These are phyloP conservation scores for Habrosyne pyritoides DNA, from an alignment of 2,888 invertebrate genomes.

Conservation along the genomic window DNA sequence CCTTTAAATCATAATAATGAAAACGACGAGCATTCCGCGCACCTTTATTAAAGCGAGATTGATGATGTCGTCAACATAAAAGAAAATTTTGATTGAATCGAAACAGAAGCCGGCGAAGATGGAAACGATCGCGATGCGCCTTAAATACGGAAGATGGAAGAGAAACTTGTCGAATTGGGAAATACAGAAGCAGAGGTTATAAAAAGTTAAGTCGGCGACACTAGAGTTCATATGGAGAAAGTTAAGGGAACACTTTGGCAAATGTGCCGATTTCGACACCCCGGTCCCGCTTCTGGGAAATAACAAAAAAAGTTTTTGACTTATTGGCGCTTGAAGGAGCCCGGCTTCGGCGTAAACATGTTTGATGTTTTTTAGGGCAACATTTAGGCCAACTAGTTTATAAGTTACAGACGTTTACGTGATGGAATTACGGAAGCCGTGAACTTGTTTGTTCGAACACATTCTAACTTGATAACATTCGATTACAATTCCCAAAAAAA, in stretches of 20 bases:
- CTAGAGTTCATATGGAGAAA: conserved; percentile 67
- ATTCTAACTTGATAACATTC: not conserved
- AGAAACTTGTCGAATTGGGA: conserved; percentile 54
- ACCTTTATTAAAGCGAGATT: conserved; percentile 6
- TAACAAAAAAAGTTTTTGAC: conserved; percentile 65
- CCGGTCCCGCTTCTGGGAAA: conserved; percentile 41
- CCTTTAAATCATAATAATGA: conserved; percentile 2
- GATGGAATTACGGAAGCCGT: conserved; percentile 47
- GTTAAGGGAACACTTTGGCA: conserved; percentile 69
- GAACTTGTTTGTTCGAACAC: conserved; percentile 20
- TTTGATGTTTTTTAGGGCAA: conserved; percentile 64
- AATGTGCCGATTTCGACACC: conserved; percentile 71
- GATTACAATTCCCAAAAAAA: not conserved
- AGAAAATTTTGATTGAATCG: conserved; percentile 25
- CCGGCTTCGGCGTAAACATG: conserved; percentile 64
- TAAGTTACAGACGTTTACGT: conserved; percentile 55
- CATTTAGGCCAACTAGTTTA: conserved; percentile 60
- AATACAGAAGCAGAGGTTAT: conserved; percentile 53
- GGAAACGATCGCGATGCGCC: conserved; percentile 20
- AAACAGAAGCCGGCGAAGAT: conserved; percentile 21
- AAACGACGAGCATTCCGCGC: conserved; percentile 7
- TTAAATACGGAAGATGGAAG: conserved; percentile 27
- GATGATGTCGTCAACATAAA: conserved; percentile 1
- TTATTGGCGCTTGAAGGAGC: conserved; percentile 43
- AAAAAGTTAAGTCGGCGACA: conserved; percentile 63